A percentile compares a stretch with the other conserved stretches of the same genome.
These are phyloP conservation scores for Campoletis raptor DNA, from an alignment of 2,888 invertebrate genomes.

Conservation along the genomic window DNA sequence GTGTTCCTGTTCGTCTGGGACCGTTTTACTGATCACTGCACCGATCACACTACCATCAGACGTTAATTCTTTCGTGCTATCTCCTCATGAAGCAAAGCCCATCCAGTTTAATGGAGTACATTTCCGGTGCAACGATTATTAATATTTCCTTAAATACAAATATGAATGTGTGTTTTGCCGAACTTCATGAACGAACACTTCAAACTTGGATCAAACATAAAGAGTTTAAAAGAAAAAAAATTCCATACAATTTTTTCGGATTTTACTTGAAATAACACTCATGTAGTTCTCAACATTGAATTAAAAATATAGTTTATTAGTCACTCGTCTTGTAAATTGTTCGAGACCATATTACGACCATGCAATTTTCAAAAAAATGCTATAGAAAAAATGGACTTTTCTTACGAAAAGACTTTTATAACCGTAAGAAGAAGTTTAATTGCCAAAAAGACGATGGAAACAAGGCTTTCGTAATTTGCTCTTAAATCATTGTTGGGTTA, in stretches of 20 bases:
- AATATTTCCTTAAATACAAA: not conserved
- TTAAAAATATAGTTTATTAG: not conserved
- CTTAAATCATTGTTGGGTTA: conserved; percentile 56
- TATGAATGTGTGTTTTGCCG: not conserved
- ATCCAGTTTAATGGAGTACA: conserved; percentile 51
- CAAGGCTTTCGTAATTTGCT: conserved; percentile 50
- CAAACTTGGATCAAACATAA: no score
- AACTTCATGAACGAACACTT: conserved; percentile 8
- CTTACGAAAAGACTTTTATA: conserved; percentile 16
- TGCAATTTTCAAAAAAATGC: conserved; percentile 6
- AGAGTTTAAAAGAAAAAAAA: not conserved
- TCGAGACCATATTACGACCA: not conserved
- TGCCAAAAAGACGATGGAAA: conserved; percentile 44
- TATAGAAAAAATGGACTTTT: not conserved
- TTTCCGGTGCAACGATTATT: conserved; percentile 55
- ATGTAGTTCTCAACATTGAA: no score
- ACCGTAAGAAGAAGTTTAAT: conserved; percentile 42
- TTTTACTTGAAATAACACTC: not conserved
- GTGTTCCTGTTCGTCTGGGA: conserved; percentile 41
- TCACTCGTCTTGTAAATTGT: not conserved
- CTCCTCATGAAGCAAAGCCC: conserved; percentile 25
- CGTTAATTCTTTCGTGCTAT: conserved; percentile 52
- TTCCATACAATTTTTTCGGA: not conserved
- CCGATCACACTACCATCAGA: conserved; percentile 57
- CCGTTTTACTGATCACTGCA: conserved; percentile 59